Percentiles rank a stretch among this genome's conserved stretches.
These are phyloP conservation scores for Mus pahari DNA, from an alignment of 2,113 vertebrate species.

Conservation along the genomic window DNA sequence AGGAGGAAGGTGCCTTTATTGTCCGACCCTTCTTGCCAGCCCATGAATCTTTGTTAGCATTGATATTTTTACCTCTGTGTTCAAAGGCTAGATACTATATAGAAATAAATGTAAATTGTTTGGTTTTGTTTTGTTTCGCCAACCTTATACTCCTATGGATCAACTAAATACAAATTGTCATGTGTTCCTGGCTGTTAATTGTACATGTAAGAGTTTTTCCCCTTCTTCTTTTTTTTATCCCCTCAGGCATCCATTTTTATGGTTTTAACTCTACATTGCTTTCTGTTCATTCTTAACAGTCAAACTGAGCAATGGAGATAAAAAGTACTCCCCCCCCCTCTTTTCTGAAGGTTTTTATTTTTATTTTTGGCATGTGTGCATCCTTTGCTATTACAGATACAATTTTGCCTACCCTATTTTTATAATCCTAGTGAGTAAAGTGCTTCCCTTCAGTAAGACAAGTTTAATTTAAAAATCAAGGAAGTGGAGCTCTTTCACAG, in stretches of 20 bases:
- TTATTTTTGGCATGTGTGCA: neutral
- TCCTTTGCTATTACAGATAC: neutral
- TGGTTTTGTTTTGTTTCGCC: neutral
- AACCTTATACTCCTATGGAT: accelerated
- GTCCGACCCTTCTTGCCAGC: neutral
- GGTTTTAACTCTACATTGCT: neutral
- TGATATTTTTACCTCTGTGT: neutral
- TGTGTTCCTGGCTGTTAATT: neutral
- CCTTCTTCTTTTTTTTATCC: neutral
- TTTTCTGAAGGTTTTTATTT: neutral
- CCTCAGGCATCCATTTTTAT: neutral
- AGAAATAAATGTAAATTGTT: neutral
- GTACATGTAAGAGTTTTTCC: neutral
- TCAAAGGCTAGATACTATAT: neutral
- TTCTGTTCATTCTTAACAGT: neutral
- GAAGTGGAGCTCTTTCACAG: slow-evolving; percentile 7
- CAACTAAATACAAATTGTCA: neutral
- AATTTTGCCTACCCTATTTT: neutral
- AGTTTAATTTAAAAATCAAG: slow-evolving; percentile 56
- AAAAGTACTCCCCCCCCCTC: neutral
- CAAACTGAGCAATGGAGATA: neutral
- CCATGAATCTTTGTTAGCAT: neutral
- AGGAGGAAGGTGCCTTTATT: neutral
- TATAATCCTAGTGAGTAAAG: slow-evolving; percentile 39
- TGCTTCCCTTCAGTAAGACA: slow-evolving; percentile 37